phyloP scores from a whole-genome alignment of 2,797 vertebrate genomes.

The Apogon talboti region DNA sequence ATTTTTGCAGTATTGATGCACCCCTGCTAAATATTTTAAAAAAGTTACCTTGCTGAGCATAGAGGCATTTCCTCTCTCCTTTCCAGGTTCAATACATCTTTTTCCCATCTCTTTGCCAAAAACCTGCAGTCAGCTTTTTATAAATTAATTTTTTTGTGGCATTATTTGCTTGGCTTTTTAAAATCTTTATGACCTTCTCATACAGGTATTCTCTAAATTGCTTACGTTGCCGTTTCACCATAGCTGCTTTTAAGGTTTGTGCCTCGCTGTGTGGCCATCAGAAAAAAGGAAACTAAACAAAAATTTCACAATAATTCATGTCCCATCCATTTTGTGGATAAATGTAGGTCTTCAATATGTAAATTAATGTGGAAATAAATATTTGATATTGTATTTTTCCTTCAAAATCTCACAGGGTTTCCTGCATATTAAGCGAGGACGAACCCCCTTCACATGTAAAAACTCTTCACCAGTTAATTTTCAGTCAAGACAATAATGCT shows the following conservation, averaged over 20 bases:
- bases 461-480: not conserved
- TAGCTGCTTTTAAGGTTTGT: slow-evolving; percentile 3
- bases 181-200: slow-evolving; percentile 35
- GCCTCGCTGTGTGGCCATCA: slow-evolving; percentile 1
- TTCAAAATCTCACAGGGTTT: too few species aligned
- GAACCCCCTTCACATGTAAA: too few species aligned
- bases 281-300: not conserved
- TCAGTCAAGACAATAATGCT: not conserved
- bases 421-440: too few species aligned
- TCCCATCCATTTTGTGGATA: too few species aligned
- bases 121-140: slow-evolving; percentile 41
- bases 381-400: too few species aligned
- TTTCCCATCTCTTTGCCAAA: slow-evolving; percentile 11
- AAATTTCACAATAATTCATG: not conserved
- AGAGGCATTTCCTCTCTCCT: not conserved
- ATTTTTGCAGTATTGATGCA: slow-evolving; percentile 15
- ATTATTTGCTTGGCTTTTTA: slow-evolving; percentile 48
- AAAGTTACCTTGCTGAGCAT: slow-evolving; percentile 23
- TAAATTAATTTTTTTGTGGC: slow-evolving; percentile 24
- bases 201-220: slow-evolving; percentile 7
- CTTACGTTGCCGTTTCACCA: not conserved
- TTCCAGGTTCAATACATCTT: not conserved
- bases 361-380: too few species aligned
- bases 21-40: slow-evolving; percentile 26
- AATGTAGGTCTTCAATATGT: too few species aligned